Evolutionary conservation across 64 coral and sea anemone genomes (phyloP).

Genomic region (Orbicella faveolata): DNA sequence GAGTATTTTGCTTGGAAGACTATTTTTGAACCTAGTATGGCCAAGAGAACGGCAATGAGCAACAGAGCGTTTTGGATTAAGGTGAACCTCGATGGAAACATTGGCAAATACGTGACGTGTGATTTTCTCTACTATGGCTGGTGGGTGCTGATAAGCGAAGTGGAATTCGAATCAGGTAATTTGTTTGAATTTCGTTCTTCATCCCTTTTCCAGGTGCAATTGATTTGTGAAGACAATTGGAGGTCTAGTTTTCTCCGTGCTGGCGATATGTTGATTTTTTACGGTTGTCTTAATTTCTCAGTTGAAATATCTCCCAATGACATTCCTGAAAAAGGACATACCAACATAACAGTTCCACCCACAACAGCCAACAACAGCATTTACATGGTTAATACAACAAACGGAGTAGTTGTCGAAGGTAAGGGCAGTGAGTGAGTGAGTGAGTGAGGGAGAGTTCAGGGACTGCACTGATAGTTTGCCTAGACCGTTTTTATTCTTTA

Average conservation of each 20-base stretch:
- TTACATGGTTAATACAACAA: not conserved
- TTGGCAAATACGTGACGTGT: slow-evolving; percentile 75
- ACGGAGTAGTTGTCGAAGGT: not conserved
- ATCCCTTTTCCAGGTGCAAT: no score
- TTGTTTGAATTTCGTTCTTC: not conserved
- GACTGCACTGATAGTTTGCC: no score
- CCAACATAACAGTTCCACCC: not conserved
- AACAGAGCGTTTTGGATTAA: slow-evolving; percentile 75
- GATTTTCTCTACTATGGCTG: slow-evolving; percentile 82
- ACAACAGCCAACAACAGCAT: not conserved
- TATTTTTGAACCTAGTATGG: slow-evolving; percentile 74
- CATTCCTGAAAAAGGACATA: not conserved
- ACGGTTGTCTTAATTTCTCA: not conserved
- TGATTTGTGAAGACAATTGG: not conserved
- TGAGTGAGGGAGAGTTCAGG: not conserved
- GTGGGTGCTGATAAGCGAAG: slow-evolving; percentile 89
- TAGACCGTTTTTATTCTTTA: not conserved
- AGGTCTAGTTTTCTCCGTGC: no score
- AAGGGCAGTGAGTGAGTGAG: not conserved
- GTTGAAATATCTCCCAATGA: not conserved
- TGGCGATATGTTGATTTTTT: not conserved
- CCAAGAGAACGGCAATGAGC: slow-evolving; percentile 42
- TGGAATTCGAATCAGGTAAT: slow-evolving; percentile 83
- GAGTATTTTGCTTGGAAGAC: slow-evolving; percentile 92
- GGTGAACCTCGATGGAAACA: slow-evolving; percentile 55